Percentiles rank a stretch among this genome's conserved stretches.
These are phyloP conservation scores for Pissodes strobi DNA, from an alignment of 1,140 invertebrate species.

Conservation along the genomic window DNA sequence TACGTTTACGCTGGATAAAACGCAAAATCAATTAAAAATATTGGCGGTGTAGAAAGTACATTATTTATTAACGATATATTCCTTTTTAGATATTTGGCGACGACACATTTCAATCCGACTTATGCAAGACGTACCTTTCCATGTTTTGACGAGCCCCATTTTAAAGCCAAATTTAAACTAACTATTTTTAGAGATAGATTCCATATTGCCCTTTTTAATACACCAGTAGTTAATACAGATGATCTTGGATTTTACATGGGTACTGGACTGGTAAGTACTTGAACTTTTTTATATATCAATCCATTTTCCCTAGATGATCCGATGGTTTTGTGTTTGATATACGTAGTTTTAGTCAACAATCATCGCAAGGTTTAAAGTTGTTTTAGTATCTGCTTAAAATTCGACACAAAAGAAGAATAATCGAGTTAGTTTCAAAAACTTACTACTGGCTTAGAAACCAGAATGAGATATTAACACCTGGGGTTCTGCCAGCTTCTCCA, in stretches of 20 bases:
- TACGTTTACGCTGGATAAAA: too few relatives aligned
- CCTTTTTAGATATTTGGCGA: conserved; percentile 77
- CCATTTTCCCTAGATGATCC: background rate
- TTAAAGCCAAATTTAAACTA: conserved; percentile 90
- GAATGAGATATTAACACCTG: too few relatives aligned
- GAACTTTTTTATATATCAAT: conserved; percentile 11
- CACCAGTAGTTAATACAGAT: conserved; percentile 85
- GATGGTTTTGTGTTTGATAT: too few relatives aligned
- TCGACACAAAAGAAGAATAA: too few relatives aligned
- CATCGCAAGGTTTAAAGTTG: too few relatives aligned
- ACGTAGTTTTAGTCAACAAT: too few relatives aligned
- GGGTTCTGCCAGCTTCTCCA: too few relatives aligned
- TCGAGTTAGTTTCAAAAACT: too few relatives aligned
- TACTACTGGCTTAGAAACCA: too few relatives aligned
- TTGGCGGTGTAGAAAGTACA: too few relatives aligned
- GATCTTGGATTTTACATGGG: conserved; percentile 86
- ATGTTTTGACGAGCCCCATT: conserved; percentile 95
- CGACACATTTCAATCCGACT: conserved; percentile 95
- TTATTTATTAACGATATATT: background rate
- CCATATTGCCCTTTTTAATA: conserved; percentile 87
- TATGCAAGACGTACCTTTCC: conserved; percentile 93
- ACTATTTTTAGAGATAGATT: conserved; percentile 85
- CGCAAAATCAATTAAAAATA: too few relatives aligned
- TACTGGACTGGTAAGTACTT: conserved; percentile 71
- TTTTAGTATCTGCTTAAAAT: too few relatives aligned